phyloP scores from a whole-genome alignment of 2,888 invertebrate species.

The Craniophora ligustri region DNA sequence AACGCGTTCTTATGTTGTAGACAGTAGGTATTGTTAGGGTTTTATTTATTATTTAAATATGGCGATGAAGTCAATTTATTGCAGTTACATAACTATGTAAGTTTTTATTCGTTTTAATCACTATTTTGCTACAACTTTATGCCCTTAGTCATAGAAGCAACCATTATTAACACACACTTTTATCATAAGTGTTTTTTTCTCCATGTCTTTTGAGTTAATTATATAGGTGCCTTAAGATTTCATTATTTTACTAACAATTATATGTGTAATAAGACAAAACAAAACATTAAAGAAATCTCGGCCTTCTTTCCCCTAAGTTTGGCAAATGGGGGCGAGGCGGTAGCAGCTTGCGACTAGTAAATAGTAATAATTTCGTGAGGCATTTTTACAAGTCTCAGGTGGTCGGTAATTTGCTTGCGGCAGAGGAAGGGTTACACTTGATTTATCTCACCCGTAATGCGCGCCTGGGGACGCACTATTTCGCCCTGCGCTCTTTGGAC shows the following conservation, averaged over 20 bases:
- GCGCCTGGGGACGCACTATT: conserved; percentile 81
- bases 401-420: conserved; percentile 84
- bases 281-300: conserved; percentile 4
- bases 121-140: too few relatives aligned
- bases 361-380: conserved; percentile 74
- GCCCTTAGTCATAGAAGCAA: too few relatives aligned
- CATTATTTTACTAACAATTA: too few relatives aligned
- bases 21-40: conserved; percentile 56
- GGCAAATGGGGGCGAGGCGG: conserved; percentile 39
- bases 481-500: conserved; percentile 64
- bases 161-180: too few relatives aligned
- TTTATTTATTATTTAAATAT: too few relatives aligned
- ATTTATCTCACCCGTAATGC: conserved; percentile 81
- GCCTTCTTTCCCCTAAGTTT: conserved; percentile 55
- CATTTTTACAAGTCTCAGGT: conserved; percentile 87
- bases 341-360: conserved; percentile 54
- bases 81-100: too few relatives aligned
- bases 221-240: too few relatives aligned
- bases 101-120: not conserved
- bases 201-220: too few relatives aligned
- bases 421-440: conserved; percentile 82
- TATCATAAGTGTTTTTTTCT: too few relatives aligned
- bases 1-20: conserved; percentile 61
- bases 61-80: conserved; percentile 46
- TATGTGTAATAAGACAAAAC: not conserved